These are phyloP conservation scores for Apodemia hepburni DNA, from an alignment of 2,888 invertebrate species.

Conservation along the genomic window DNA sequence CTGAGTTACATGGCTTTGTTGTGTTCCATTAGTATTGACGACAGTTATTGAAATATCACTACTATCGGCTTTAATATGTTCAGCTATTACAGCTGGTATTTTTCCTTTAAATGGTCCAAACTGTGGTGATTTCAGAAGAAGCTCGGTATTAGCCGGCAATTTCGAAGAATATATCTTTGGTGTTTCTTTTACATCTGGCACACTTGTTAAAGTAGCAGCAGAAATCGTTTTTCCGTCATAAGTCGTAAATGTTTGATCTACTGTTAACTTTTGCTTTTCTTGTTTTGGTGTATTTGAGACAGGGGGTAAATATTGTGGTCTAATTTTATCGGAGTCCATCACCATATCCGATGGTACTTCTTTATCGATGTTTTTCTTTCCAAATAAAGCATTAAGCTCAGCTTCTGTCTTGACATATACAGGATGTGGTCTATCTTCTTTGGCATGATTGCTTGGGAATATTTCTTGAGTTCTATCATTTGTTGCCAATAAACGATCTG, in stretches of 20 bases:
- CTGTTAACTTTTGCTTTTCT: conserved; percentile 63
- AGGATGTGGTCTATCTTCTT: conserved; percentile 74
- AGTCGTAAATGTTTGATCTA: conserved; percentile 80
- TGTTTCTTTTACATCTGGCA: conserved; percentile 62
- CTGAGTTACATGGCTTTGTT: conserved; percentile 57
- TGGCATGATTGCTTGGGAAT: conserved; percentile 63
- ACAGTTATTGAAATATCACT: conserved; percentile 27
- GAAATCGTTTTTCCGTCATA: conserved; percentile 89
- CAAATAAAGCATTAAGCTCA: conserved; percentile 53
- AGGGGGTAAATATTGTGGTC: conserved; percentile 88
- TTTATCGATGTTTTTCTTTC: conserved; percentile 64
- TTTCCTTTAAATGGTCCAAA: conserved; percentile 88
- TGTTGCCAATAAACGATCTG: conserved; percentile 76
- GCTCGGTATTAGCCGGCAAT: conserved; percentile 70
- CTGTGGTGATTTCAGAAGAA: conserved; percentile 85
- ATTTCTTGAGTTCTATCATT: conserved; percentile 65
- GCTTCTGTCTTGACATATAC: conserved; percentile 63
- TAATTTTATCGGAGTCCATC: conserved; percentile 85
- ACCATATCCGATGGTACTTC: conserved; percentile 79
- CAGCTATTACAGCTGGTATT: conserved; percentile 74
- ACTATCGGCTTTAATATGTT: conserved; percentile 41
- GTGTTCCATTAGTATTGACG: conserved; percentile 42
- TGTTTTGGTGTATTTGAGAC: conserved; percentile 71
- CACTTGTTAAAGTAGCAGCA: conserved; percentile 80
- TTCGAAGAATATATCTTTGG: conserved; percentile 63